Evolutionary conservation across 2,797 vertebrate genomes (phyloP).

Genomic region (Lemur catta): DNA sequence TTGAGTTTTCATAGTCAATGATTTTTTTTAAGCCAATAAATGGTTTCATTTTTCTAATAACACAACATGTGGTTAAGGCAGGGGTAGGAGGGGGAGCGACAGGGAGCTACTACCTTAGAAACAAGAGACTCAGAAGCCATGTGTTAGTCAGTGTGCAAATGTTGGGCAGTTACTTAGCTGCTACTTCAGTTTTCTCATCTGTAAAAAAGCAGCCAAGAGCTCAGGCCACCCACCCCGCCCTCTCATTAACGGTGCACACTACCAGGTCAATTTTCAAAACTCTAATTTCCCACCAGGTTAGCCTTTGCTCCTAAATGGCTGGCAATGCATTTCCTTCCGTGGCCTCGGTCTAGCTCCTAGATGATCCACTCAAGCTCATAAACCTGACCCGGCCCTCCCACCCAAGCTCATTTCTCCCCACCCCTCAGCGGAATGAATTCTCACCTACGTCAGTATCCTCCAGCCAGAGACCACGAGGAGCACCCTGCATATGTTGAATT

Average conservation of each 20-base stretch:
- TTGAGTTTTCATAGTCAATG: background rate
- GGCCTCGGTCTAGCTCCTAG: background rate
- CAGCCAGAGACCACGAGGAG: background rate
- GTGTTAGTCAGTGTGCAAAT: background rate
- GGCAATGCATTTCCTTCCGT: background rate
- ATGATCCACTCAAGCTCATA: background rate
- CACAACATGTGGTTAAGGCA: background rate
- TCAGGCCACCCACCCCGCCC: background rate
- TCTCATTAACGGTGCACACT: background rate
- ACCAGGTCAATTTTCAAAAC: background rate
- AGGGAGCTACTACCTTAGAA: background rate
- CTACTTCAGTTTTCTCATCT: background rate
- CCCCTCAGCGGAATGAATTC: background rate
- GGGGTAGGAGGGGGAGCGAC: fast-evolving
- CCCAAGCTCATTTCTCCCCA: background rate
- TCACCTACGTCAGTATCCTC: background rate
- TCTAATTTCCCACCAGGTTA: background rate
- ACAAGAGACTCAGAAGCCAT: background rate
- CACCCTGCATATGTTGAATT: background rate
- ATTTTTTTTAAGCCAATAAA: background rate
- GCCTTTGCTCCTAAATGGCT: background rate
- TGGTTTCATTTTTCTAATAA: background rate
- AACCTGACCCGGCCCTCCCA: background rate
- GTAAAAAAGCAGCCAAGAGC: background rate
- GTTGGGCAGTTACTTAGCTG: background rate